Evolutionary conservation across 2,113 vertebrate species (phyloP).

Genomic region (Odobenus rosmarus): DNA sequence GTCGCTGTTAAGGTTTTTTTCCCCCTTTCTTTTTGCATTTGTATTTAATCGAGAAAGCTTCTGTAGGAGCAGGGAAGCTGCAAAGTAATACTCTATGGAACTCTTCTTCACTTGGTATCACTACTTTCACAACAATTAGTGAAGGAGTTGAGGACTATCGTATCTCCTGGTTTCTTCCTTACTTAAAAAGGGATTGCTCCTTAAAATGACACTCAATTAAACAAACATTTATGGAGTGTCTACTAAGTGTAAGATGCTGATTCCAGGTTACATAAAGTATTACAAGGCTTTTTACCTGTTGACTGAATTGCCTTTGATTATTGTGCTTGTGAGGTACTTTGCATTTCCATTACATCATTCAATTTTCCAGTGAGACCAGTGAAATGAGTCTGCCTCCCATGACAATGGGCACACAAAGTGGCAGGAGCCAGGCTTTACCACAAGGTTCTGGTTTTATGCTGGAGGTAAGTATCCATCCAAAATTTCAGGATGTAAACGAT

Average conservation of each 20-base stretch:
- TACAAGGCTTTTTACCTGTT: neutral
- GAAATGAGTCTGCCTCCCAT: neutral
- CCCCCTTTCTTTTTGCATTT: neutral
- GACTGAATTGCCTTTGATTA: neutral
- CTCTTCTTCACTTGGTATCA: neutral
- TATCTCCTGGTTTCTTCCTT: neutral
- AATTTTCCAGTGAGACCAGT: constrained; percentile 14
- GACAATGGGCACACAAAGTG: accelerated
- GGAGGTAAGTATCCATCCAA: neutral
- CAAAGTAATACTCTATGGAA: neutral
- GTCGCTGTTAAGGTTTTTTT: neutral
- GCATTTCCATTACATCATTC: neutral
- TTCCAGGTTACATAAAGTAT: neutral
- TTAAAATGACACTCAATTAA: neutral
- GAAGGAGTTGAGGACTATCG: neutral
- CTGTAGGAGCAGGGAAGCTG: neutral
- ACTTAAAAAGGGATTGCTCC: neutral
- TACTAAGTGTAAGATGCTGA: neutral
- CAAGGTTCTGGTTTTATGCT: neutral
- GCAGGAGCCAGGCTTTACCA: too few relatives aligned
- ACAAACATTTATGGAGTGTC: neutral
- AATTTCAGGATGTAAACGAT: neutral
- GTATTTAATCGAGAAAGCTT: neutral
- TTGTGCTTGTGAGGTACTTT: neutral
- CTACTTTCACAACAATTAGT: constrained; percentile 11